Evolutionary conservation across 1,140 invertebrate genomes (phyloP).

Genomic region (Drosophila funebris): DNA sequence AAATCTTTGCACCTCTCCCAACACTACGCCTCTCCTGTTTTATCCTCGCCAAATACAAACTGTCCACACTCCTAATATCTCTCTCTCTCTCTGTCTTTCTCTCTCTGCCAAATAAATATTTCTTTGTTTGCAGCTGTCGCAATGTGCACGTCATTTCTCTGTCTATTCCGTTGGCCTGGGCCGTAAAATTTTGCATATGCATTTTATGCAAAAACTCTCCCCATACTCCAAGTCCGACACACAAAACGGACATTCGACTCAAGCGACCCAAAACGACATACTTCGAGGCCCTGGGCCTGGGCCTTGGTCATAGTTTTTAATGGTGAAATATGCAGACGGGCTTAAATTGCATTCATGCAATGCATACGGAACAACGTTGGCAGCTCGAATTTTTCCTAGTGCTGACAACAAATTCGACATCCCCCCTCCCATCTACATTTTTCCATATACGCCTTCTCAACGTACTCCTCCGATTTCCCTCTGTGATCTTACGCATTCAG

Average conservation of each 20-base stretch:
- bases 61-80: slow-evolving; percentile 39
- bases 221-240: neutral
- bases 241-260: slow-evolving; percentile 48
- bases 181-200: slow-evolving; percentile 66
- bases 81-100: slow-evolving; percentile 23
- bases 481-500: neutral
- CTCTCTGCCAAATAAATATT: slow-evolving; percentile 61
- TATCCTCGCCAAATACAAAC: slow-evolving; percentile 39
- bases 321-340: slow-evolving; percentile 67
- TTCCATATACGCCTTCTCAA: neutral
- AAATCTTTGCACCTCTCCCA: slow-evolving; percentile 32
- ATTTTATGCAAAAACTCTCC: slow-evolving; percentile 16
- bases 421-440: neutral
- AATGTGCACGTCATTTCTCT: slow-evolving; percentile 41
- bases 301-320: slow-evolving; percentile 54
- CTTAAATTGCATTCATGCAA: slow-evolving; percentile 75
- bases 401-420: neutral
- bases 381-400: slow-evolving; percentile 1
- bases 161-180: slow-evolving; percentile 5
- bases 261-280: slow-evolving; percentile 49
- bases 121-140: slow-evolving; percentile 39
- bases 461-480: too few relatives aligned
- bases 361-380: slow-evolving; percentile 55
- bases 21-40: neutral
- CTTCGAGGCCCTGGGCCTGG: slow-evolving; percentile 50